These are phyloP conservation scores for Mythimna vitellina DNA, from an alignment of 2,888 invertebrate species.

Conservation along the genomic window DNA sequence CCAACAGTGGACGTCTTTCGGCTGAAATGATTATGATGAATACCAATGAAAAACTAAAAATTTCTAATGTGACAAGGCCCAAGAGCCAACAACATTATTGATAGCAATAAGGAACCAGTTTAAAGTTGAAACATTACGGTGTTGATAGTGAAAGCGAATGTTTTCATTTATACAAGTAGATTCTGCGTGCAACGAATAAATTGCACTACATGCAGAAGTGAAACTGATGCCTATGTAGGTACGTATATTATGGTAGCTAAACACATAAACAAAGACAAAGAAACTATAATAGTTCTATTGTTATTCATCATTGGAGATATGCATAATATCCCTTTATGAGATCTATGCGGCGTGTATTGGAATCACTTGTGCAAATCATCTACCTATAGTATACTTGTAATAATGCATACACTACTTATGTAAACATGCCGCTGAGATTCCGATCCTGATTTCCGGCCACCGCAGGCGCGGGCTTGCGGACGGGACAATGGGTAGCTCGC, in stretches of 20 bases:
- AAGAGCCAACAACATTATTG: background rate
- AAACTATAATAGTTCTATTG: conserved; percentile 33
- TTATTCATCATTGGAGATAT: conserved; percentile 7
- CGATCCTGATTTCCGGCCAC: too few species aligned
- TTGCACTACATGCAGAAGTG: conserved; percentile 27
- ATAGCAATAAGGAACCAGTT: too few species aligned
- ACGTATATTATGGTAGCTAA: background rate
- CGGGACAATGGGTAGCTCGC: too few species aligned
- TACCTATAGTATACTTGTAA: too few species aligned
- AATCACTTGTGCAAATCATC: background rate
- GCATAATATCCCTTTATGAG: background rate
- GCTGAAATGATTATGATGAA: too few species aligned
- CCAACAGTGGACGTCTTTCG: too few species aligned
- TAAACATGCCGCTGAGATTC: too few species aligned
- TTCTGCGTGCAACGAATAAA: conserved; percentile 40
- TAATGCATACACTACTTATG: background rate
- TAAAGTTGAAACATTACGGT: background rate
- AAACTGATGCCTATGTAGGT: conserved; percentile 17
- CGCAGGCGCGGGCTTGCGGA: too few species aligned
- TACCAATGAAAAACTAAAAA: background rate
- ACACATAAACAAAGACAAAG: conserved; percentile 25
- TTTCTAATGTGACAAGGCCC: background rate
- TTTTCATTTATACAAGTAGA: conserved; percentile 26
- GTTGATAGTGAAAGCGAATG: conserved; percentile 43
- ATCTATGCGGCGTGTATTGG: background rate